Evolutionary conservation across 2,113 vertebrate species (phyloP).

Genomic region (Caracal caracal): DNA sequence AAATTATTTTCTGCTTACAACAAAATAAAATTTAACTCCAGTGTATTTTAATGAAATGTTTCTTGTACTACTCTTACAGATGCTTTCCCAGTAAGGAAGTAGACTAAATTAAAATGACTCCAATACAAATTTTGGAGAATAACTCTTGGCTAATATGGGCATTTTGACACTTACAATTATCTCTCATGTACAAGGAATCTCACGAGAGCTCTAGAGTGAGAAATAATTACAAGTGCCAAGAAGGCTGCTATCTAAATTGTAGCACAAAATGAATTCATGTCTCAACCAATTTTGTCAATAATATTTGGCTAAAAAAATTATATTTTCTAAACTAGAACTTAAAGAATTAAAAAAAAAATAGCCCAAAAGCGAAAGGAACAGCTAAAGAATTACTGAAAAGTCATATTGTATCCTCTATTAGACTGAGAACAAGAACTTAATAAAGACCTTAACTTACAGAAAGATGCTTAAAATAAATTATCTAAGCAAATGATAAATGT

Average conservation of each 20-base stretch:
- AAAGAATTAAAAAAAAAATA: background rate
- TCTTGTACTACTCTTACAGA: background rate
- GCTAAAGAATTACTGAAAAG: background rate
- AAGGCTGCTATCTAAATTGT: background rate
- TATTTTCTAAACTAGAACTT: background rate
- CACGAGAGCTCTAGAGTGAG: background rate
- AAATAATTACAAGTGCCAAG: background rate
- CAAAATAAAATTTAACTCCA: background rate
- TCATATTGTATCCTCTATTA: background rate
- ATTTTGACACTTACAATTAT: background rate
- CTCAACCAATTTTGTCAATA: conserved; percentile 2
- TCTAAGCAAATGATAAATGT: background rate
- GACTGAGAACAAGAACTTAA: background rate
- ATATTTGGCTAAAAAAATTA: background rate
- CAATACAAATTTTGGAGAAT: conserved; percentile 15
- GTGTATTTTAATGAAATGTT: conserved; percentile 35
- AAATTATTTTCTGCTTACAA: conserved; percentile 42
- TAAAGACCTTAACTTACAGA: background rate
- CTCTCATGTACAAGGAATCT: background rate
- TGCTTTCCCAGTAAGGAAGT: background rate
- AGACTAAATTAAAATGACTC: background rate
- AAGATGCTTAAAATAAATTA: conserved; percentile 36
- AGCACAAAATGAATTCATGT: conserved; percentile 21
- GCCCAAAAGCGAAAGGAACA: background rate
- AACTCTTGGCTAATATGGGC: background rate